Percentiles rank a stretch among this genome's conserved stretches.
phyloP scores from a whole-genome alignment of 2,888 invertebrate genomes.

The Drosophila fulvimacula region DNA sequence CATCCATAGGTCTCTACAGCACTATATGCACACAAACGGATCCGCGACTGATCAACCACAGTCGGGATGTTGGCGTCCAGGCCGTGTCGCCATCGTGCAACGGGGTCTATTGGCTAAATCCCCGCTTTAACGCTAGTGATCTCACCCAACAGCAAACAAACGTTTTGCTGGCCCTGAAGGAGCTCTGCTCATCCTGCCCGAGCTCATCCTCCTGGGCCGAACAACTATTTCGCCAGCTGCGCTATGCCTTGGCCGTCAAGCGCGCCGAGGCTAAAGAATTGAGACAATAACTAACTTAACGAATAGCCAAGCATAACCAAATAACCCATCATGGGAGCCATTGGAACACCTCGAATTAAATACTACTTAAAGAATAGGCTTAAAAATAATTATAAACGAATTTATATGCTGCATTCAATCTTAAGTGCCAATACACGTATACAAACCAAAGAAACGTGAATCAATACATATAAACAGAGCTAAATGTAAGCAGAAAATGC shows the following conservation, averaged over 20 bases:
- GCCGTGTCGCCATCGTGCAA: not conserved
- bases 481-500: not conserved
- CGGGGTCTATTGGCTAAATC: slow-evolving; percentile 40
- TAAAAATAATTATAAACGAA: not conserved
- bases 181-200: slow-evolving; percentile 31
- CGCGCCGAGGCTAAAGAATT: slow-evolving; percentile 11
- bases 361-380: not conserved
- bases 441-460: not conserved
- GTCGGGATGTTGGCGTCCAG: slow-evolving; percentile 34
- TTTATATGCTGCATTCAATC: no score
- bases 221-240: slow-evolving; percentile 30
- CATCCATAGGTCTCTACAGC: slow-evolving; percentile 32
- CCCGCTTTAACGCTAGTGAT: slow-evolving; percentile 24
- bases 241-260: slow-evolving; percentile 27
- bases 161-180: slow-evolving; percentile 43
- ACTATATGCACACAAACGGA: slow-evolving; percentile 48
- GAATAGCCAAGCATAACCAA: not conserved
- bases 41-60: not conserved
- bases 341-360: not conserved
- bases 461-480: not conserved
- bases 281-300: not conserved
- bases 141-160: slow-evolving; percentile 53
- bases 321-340: not conserved
- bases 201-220: slow-evolving; percentile 26
- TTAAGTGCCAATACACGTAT: slow-evolving; percentile 2